A percentile compares a stretch with the other conserved stretches of the same genome.
phyloP scores from a whole-genome alignment of 2,113 vertebrate genomes.

The Campylorhamphus procurvoides region DNA sequence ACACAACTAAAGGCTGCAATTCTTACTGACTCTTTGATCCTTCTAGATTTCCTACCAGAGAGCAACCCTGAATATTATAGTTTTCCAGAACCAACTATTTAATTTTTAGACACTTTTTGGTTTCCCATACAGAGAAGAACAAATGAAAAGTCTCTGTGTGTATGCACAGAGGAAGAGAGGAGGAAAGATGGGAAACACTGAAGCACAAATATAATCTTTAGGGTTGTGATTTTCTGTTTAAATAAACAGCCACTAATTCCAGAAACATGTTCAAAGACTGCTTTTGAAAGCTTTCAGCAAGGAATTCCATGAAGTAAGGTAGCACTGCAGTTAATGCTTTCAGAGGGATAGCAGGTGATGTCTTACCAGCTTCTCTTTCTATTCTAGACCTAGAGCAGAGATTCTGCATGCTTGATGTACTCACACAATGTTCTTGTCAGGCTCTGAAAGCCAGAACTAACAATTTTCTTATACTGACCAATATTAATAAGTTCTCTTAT shows the following conservation, averaged over 20 bases:
- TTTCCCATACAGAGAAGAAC: neutral
- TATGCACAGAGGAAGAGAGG: neutral
- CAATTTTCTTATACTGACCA: conserved; percentile 31
- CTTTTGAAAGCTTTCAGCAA: neutral
- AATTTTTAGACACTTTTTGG: neutral
- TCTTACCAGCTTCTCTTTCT: neutral
- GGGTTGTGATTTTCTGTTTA: neutral
- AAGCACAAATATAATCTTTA: neutral
- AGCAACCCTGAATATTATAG: neutral
- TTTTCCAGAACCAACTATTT: neutral
- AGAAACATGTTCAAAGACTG: neutral
- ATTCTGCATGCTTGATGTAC: neutral
- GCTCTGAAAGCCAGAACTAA: conserved; percentile 16
- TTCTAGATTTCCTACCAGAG: neutral
- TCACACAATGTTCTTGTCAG: neutral
- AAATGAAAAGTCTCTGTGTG: neutral
- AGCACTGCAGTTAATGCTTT: neutral
- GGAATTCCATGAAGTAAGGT: neutral
- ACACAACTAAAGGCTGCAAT: neutral
- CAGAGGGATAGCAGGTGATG: neutral
- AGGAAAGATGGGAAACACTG: neutral
- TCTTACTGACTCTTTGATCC: neutral
- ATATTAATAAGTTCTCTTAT: conserved; percentile 30
- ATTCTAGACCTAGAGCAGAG: neutral
- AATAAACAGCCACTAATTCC: neutral